Evolutionary conservation across 2,113 vertebrate species (phyloP).

Genomic region (Oxyruncus cristatus): DNA sequence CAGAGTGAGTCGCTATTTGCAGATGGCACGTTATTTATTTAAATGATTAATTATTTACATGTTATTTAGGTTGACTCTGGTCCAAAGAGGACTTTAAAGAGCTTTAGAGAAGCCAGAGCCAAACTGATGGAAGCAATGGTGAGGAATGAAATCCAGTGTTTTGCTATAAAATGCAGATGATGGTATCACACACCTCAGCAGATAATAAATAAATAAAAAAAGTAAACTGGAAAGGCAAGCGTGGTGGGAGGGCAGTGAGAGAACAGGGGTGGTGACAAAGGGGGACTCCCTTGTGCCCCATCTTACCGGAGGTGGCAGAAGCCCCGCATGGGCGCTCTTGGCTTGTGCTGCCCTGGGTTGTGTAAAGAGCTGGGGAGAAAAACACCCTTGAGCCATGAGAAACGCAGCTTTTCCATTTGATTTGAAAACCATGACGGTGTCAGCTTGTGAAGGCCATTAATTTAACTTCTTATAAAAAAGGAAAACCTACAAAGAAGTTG

Average conservation of each 20-base stretch:
- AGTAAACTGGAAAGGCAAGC: background rate
- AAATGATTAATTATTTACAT: conserved; percentile 65
- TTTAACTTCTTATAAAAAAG: conserved; percentile 9
- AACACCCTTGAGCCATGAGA: background rate
- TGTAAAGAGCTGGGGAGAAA: background rate
- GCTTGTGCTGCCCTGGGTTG: background rate
- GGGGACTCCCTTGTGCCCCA: background rate
- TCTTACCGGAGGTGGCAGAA: background rate
- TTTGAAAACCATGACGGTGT: background rate
- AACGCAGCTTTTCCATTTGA: background rate
- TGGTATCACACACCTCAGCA: background rate
- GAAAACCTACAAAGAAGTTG: background rate
- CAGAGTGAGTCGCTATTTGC: background rate
- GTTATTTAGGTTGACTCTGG: conserved; percentile 38
- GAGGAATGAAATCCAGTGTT: background rate
- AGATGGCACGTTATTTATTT: conserved; percentile 47
- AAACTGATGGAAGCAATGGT: background rate
- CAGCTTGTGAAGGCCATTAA: background rate
- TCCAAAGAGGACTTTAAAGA: conserved; percentile 33
- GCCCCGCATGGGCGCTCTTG: accelerated
- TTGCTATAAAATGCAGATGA: background rate
- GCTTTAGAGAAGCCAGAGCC: background rate
- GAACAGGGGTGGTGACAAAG: background rate
- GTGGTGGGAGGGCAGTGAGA: background rate
- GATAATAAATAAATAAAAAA: background rate